These are phyloP conservation scores for Silurus glanis DNA, from an alignment of 2,113 vertebrate genomes.

Conservation along the genomic window DNA sequence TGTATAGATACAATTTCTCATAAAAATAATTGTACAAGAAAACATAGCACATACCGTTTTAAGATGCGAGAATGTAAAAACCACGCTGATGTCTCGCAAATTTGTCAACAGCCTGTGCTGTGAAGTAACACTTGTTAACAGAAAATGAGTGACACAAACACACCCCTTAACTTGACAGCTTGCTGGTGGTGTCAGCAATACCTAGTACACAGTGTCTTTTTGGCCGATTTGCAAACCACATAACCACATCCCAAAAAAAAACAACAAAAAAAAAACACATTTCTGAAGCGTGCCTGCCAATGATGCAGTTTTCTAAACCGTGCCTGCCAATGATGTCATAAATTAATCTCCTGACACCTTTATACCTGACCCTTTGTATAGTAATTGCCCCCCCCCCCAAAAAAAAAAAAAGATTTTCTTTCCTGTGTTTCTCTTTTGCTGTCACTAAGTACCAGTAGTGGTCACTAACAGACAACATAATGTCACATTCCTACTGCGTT, in stretches of 20 bases:
- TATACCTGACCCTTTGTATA: too few species aligned
- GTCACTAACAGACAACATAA: slow-evolving; percentile 1
- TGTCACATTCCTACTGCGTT: too few species aligned
- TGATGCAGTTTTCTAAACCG: background rate
- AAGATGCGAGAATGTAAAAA: background rate
- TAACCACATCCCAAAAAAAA: background rate
- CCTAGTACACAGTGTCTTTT: background rate
- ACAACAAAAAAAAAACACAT: background rate
- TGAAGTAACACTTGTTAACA: background rate
- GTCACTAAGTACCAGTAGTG: slow-evolving; percentile 3
- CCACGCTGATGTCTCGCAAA: too few species aligned
- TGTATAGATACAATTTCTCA: too few species aligned
- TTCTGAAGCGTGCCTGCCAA: background rate
- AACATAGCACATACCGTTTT: background rate
- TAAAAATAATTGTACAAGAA: background rate
- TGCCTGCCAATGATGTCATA: background rate
- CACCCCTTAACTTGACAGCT: background rate
- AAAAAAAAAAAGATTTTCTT: background rate
- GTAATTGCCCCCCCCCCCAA: background rate
- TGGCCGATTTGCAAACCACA: background rate
- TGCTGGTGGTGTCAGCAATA: background rate
- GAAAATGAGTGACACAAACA: background rate
- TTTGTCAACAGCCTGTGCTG: background rate
- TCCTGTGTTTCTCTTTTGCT: background rate
- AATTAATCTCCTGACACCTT: too few species aligned